phyloP scores from a whole-genome alignment of 2,113 vertebrate genomes.

The Paedocypris sp. region DNA sequence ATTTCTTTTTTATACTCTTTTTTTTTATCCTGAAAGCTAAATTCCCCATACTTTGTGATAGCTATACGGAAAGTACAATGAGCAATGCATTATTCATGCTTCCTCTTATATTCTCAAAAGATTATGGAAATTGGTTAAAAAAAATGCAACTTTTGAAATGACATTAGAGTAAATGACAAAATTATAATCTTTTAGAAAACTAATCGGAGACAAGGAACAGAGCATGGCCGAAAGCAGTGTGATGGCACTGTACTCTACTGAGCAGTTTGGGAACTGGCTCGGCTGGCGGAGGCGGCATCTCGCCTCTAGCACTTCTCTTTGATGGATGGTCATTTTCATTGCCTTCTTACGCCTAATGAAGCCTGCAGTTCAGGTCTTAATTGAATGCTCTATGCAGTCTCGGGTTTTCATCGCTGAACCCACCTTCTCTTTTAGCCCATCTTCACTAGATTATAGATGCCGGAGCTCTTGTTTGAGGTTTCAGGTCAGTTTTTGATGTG shows the following conservation, averaged over 20 bases:
- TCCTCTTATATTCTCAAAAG: neutral
- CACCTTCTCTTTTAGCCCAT: neutral
- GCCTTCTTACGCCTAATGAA: constrained; percentile 59
- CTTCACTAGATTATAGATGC: no score
- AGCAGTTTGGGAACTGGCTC: neutral
- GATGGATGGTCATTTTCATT: constrained; percentile 61
- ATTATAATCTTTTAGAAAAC: neutral
- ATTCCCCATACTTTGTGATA: no score
- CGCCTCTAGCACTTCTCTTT: constrained; percentile 40
- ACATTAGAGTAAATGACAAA: neutral
- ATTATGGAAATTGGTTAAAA: no score
- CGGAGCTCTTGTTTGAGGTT: no score
- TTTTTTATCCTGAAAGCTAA: no score
- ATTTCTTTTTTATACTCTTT: no score
- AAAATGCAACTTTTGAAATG: no score
- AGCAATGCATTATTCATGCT: no score
- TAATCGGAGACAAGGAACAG: neutral
- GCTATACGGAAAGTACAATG: no score
- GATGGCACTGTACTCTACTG: neutral
- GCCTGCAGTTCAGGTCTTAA: constrained; percentile 57
- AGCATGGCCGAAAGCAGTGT: neutral
- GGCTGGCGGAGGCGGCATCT: neutral
- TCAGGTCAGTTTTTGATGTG: constrained; percentile 31
- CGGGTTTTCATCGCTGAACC: constrained; percentile 31
- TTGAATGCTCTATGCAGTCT: constrained; percentile 57